Percentiles rank a stretch among this genome's conserved stretches.
phyloP scores from a whole-genome alignment of 2,888 invertebrate species.

The Synergus gifuensis region DNA sequence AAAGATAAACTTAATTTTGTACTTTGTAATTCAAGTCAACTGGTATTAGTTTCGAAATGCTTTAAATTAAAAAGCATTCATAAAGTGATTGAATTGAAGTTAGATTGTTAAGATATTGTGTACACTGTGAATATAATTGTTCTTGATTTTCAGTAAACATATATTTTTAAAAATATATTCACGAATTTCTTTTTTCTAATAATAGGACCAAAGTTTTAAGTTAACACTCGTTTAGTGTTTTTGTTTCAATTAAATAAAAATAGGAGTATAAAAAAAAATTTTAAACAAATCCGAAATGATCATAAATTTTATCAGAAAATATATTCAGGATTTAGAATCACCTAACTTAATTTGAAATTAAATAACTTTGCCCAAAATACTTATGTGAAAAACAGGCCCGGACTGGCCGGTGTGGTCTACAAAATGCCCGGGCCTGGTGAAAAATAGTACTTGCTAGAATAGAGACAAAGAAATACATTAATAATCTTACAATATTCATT shows the following conservation, averaged over 20 bases:
- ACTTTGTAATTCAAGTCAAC: neutral
- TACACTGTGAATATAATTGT: conserved; percentile 16
- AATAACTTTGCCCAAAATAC: neutral
- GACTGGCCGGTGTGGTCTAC: too few species aligned
- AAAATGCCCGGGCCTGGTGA: too few species aligned
- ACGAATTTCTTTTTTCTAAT: neutral
- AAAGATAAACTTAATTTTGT: conserved; percentile 42
- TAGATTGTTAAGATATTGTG: conserved; percentile 26
- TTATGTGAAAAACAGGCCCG: too few species aligned
- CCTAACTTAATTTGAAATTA: neutral
- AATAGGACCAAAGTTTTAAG: neutral
- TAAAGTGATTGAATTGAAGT: neutral
- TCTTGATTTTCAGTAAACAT: neutral
- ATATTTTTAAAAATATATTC: neutral
- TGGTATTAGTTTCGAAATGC: neutral
- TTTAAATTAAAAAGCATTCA: neutral
- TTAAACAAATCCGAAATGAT: neutral
- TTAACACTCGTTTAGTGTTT: neutral
- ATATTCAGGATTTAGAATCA: neutral
- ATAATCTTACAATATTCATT: conserved; percentile 39
- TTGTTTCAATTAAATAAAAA: neutral
- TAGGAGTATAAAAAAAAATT: neutral
- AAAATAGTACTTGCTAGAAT: neutral
- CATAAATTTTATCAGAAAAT: neutral
- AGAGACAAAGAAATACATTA: neutral